Percentiles rank a stretch among this genome's conserved stretches.
Conservation (phyloP, 2,113 vertebrate species). For the Alaudala cheleensis region DNA sequence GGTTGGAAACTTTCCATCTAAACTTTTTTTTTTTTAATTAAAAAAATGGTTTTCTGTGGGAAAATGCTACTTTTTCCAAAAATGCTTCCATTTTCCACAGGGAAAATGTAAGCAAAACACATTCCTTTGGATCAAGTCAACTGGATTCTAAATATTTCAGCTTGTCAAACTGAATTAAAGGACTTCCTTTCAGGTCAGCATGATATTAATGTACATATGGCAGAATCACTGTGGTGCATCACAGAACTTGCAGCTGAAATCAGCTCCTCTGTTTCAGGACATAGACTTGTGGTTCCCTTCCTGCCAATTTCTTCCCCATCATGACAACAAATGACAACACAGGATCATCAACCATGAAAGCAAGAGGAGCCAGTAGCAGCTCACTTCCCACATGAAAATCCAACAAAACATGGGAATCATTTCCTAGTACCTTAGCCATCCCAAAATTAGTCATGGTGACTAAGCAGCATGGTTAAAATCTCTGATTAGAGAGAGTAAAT, state of each 20-base stretch:
- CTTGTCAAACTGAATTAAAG: conserved; percentile 10
- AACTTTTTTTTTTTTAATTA: background rate
- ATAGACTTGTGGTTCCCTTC: rapidly evolving
- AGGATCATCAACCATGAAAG: background rate
- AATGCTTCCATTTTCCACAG: conserved; percentile 30
- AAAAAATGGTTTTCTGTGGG: conserved; percentile 21
- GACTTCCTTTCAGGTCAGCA: background rate
- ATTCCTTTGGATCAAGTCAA: conserved; percentile 26
- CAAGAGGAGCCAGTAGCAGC: background rate
- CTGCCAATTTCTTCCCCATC: background rate
- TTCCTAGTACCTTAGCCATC: background rate
- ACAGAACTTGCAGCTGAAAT: background rate
- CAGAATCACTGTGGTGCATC: background rate
- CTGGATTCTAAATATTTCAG: conserved; percentile 23
- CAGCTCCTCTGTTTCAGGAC: background rate
- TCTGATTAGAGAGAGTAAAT: background rate
- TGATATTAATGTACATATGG: background rate
- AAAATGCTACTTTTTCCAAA: conserved; percentile 47
- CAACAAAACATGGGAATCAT: background rate
- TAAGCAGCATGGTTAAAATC: background rate
- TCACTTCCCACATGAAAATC: background rate
- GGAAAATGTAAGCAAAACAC: conserved; percentile 52
- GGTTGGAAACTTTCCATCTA: conserved; percentile 23
- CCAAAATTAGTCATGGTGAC: background rate
- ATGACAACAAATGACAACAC: background rate